These are phyloP conservation scores for Camponotus floridanus DNA, from an alignment of 1,140 invertebrate genomes.

Conservation along the genomic window DNA sequence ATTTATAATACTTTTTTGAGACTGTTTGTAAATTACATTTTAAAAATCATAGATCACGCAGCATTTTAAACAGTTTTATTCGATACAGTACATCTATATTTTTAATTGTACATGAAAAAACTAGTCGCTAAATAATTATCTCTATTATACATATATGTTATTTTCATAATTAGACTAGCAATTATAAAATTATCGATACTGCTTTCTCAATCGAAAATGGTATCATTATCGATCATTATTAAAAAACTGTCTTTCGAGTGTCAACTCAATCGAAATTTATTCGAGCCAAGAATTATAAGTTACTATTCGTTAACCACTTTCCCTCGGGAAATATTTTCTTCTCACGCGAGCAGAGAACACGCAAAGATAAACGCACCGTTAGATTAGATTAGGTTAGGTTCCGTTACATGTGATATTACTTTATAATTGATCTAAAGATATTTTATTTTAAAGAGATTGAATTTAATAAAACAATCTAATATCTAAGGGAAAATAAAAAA, in stretches of 20 bases:
- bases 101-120: too few species aligned
- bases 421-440: neutral
- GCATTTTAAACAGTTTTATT: too few species aligned
- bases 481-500: neutral
- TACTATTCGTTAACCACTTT: slow-evolving; percentile 9
- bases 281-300: too few species aligned
- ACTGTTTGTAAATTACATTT: too few species aligned
- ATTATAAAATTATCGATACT: neutral
- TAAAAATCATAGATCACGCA: too few species aligned
- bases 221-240: neutral
- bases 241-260: neutral
- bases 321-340: neutral
- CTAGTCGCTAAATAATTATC: too few species aligned
- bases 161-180: neutral
- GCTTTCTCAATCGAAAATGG: neutral
- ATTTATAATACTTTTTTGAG: too few species aligned
- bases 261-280: neutral
- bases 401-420: neutral
- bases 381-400: too few species aligned
- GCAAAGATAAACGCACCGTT: neutral
- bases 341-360: neutral
- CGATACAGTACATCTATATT: too few species aligned
- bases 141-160: neutral
- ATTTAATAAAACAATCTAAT: neutral
- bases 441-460: neutral